Evolutionary conservation across 2,113 vertebrate species (phyloP).

Genomic region (Tachycineta bicolor): DNA sequence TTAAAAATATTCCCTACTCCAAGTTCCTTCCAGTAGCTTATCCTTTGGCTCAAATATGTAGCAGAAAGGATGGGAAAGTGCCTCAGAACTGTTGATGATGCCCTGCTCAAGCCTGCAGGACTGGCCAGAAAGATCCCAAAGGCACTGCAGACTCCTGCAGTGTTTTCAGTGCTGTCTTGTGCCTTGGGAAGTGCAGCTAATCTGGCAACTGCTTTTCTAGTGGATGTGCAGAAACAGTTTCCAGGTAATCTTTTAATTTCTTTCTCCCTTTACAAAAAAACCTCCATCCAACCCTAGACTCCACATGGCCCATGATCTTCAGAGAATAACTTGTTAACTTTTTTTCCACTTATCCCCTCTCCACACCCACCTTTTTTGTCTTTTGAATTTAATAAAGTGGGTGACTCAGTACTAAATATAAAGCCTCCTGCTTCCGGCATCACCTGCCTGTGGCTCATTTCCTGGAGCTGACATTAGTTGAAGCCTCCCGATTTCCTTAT

Average conservation of each 20-base stretch:
- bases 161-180: not conserved
- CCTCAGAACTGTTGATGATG: not conserved
- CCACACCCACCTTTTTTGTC: conserved; percentile 43
- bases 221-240: not conserved
- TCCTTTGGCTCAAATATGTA: not conserved
- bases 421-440: conserved; percentile 35
- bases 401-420: conserved; percentile 65
- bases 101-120: not conserved
- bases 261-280: not conserved
- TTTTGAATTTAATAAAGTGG: conserved; percentile 31
- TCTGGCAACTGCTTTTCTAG: not conserved
- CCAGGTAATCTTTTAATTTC: not conserved
- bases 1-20: not conserved
- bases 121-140: rapidly evolving
- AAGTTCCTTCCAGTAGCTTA: not conserved
- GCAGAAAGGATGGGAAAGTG: not conserved
- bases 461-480: conserved; percentile 58
- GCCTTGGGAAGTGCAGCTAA: not conserved
- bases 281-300: not conserved
- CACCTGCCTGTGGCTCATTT: conserved; percentile 60
- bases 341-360: not conserved
- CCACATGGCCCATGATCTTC: not conserved
- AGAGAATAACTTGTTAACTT: not conserved
- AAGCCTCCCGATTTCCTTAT: conserved; percentile 22
- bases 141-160: not conserved